Base-by-base conservation (phyloP, 2,797 vertebrate species). In the Mus spretus region DNA sequence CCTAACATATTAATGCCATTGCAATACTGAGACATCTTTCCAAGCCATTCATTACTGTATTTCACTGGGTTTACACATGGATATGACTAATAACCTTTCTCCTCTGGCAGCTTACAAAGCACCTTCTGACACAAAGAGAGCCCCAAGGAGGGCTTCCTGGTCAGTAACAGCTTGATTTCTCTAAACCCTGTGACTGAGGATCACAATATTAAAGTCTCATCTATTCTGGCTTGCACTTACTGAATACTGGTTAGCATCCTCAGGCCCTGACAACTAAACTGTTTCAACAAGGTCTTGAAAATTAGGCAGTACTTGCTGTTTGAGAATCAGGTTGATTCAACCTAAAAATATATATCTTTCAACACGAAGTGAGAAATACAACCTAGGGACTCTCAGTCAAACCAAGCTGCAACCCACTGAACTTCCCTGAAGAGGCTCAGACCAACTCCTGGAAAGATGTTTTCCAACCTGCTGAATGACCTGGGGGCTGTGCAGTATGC, bases 241-340 rank as follows among this genome's bases (percentile, higher is more conserved):
- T 40, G 77, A 91, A 20, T 44, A 1, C 44, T 28, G 11, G 13
- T 13, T 13, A 80, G n/a, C 15, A n/a, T 31, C 47, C 31, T 70
- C n/a, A 90, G 88, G n/a, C 55, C 53, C 14, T n/a, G 70, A 65
- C 81, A 83, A 67, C 47, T 57, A 44, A 79, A 90, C 70, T 31
- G 12, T 40, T n/a, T 81, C 13, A 26, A 34, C 31, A 78, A 4
- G 1, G 81, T 67, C 31, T 67, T 44, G 70, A 47, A 59, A 96
- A 87, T 61, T 75, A 61, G 19, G 31, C 10, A 50, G 31, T 44
- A 17, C 13, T 34, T 6, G 7, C 37, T 95, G n/a, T n/a, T 65
- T 59, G 55, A 83, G 17, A 96, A 84, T 80, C 57, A 86, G 22
- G 17, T 47, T 91, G 59, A 59, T 15, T 95, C 65, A 75, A 70